Evolutionary conservation across 2,113 vertebrate species (phyloP).

Genomic region (Pomatostomus ruficeps): DNA sequence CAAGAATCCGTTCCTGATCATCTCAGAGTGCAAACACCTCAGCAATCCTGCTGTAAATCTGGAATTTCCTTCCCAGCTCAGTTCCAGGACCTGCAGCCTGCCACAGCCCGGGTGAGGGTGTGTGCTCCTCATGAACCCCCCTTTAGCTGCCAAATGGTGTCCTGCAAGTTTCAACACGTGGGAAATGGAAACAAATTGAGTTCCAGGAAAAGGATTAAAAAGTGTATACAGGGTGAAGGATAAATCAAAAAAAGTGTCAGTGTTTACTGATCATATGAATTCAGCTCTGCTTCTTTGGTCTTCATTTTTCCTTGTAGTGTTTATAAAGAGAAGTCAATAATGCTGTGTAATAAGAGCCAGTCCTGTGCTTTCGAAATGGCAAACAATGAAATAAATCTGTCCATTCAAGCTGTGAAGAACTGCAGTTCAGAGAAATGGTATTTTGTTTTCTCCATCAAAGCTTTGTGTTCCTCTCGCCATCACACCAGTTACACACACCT

Average conservation of each 20-base stretch:
- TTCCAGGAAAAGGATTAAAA: neutral
- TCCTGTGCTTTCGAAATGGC: neutral
- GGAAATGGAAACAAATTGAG: neutral
- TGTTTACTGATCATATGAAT: neutral
- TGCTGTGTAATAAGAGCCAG: neutral
- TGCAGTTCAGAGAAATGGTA: neutral
- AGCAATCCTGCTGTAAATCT: neutral
- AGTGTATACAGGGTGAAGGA: neutral
- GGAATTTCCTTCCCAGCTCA: neutral
- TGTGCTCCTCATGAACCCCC: neutral
- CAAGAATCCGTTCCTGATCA: neutral
- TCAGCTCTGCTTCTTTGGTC: neutral
- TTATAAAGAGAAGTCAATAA: neutral
- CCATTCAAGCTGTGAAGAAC: neutral
- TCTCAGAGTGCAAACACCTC: neutral
- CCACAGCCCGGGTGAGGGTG: neutral
- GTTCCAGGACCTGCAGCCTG: neutral
- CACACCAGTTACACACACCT: neutral
- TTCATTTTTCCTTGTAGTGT: neutral
- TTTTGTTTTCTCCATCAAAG: neutral
- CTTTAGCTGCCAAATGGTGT: neutral
- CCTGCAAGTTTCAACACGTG: neutral
- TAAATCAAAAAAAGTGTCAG: neutral
- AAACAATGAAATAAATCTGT: neutral
- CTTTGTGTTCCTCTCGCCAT: neutral